These are phyloP conservation scores for Orchesella flavescens DNA, from an alignment of 2,888 invertebrate species.

Conservation along the genomic window DNA sequence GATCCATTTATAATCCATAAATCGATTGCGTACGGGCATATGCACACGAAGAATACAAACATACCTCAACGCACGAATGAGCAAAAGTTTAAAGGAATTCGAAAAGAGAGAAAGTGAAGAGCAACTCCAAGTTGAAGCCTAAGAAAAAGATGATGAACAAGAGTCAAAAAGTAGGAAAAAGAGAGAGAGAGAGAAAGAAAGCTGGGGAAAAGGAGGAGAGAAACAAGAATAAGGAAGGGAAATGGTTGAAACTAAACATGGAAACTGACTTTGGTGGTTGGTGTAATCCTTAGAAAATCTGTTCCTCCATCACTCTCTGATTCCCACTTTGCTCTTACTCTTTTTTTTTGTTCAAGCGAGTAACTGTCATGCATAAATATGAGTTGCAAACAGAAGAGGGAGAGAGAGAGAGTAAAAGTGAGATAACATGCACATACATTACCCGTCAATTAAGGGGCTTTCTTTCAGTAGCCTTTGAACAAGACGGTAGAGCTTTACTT, in stretches of 20 bases:
- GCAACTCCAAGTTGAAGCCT: background rate
- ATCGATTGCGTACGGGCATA: constrained; percentile 52
- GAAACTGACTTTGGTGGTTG: constrained; percentile 54
- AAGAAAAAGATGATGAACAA: constrained; percentile 30
- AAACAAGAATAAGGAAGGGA: too few relatives aligned
- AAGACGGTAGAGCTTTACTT: constrained; percentile 65
- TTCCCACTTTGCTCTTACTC: constrained; percentile 26
- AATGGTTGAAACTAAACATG: constrained; percentile 50
- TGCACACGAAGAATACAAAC: constrained; percentile 52
- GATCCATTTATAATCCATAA: constrained; percentile 58
- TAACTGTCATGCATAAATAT: constrained; percentile 59
- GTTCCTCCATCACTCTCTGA: constrained; percentile 28
- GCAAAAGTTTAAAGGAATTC: constrained; percentile 35
- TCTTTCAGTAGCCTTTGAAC: constrained; percentile 66
- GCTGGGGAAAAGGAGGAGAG: background rate
- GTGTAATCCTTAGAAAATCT: constrained; percentile 57
- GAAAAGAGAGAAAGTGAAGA: constrained; percentile 14
- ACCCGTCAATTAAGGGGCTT: constrained; percentile 72
- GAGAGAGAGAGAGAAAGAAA: background rate
- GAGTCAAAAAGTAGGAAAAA: background rate
- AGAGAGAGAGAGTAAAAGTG: constrained; percentile 20
- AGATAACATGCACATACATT: constrained; percentile 59
- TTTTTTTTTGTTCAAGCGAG: constrained; percentile 28
- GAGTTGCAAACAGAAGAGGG: constrained; percentile 39
- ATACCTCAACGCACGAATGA: constrained; percentile 44